Conservation (phyloP, 2,888 invertebrate genomes). For the Pteria penguin region DNA sequence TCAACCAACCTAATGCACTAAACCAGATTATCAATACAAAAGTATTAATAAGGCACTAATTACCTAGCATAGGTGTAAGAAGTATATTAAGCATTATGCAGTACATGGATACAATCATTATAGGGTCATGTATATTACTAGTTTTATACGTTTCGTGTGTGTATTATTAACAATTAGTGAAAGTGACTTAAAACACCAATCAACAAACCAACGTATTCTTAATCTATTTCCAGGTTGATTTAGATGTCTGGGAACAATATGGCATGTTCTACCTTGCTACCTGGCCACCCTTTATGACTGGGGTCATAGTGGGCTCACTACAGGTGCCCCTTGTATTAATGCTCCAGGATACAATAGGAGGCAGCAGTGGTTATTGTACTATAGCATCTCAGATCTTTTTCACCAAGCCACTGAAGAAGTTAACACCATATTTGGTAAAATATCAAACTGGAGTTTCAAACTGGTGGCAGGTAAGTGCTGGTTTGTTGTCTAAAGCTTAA, state of each 20-base stretch:
- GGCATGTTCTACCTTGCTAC: not conserved
- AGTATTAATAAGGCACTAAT: too few relatives aligned
- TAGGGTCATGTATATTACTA: too few relatives aligned
- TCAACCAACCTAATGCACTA: too few relatives aligned
- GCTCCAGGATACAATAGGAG: conserved; percentile 49
- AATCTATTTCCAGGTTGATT: conserved; percentile 12
- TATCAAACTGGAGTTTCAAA: conserved; percentile 50
- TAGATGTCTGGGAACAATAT: not conserved
- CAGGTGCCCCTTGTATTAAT: conserved; percentile 64
- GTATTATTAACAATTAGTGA: too few relatives aligned
- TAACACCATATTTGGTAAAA: conserved; percentile 50
- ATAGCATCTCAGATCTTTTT: conserved; percentile 56
- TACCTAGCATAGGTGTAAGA: too few relatives aligned
- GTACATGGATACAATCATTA: too few relatives aligned
- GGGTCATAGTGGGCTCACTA: conserved; percentile 56
- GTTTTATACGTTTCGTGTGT: too few relatives aligned
- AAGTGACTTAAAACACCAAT: too few relatives aligned
- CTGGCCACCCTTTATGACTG: conserved; percentile 65
- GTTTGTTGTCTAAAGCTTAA: too few relatives aligned
- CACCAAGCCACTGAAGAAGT: conserved; percentile 42
- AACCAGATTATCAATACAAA: too few relatives aligned
- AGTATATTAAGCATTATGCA: too few relatives aligned
- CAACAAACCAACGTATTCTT: too few relatives aligned
- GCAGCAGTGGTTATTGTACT: conserved; percentile 58
- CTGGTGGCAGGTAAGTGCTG: conserved; percentile 69